Evolutionary conservation across 2,888 invertebrate species (phyloP).

Genomic region (Masnerella sp.): DNA sequence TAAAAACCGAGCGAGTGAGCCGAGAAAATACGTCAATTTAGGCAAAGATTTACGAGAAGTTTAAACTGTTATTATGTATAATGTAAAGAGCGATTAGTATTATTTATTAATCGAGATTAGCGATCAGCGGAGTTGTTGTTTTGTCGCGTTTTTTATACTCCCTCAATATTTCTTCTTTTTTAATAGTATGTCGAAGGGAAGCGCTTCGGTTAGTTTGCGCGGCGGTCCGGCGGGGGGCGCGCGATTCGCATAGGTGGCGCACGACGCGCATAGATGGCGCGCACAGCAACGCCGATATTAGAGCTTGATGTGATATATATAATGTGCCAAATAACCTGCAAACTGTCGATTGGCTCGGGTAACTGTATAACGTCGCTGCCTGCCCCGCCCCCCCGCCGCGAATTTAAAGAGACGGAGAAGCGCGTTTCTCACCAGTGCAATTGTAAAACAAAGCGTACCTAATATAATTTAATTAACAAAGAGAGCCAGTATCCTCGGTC

Average conservation of each 20-base stretch:
- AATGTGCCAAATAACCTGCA: slow-evolving; percentile 75
- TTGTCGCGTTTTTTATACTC: slow-evolving; percentile 58
- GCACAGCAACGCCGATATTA: slow-evolving; percentile 26
- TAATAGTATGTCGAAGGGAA: slow-evolving; percentile 34
- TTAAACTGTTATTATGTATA: slow-evolving; percentile 63
- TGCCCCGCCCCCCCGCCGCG: slow-evolving; percentile 42
- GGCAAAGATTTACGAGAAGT: slow-evolving; percentile 39
- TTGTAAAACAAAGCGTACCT: slow-evolving; percentile 75
- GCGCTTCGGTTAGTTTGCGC: slow-evolving; percentile 17
- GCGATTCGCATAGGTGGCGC: slow-evolving; percentile 11
- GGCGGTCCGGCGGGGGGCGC: slow-evolving; percentile 10
- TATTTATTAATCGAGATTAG: slow-evolving; percentile 70
- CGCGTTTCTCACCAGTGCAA: slow-evolving; percentile 76
- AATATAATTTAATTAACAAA: slow-evolving; percentile 76
- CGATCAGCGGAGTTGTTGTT: slow-evolving; percentile 67
- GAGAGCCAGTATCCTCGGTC: slow-evolving; percentile 76
- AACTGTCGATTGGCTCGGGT: slow-evolving; percentile 66
- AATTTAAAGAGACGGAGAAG: slow-evolving; percentile 15
- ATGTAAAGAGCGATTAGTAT: slow-evolving; percentile 67
- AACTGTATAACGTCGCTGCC: slow-evolving; percentile 59
- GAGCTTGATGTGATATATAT: slow-evolving; percentile 72
- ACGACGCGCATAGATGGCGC: background rate
- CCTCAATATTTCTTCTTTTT: slow-evolving; percentile 22
- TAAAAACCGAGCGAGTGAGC: slow-evolving; percentile 22
- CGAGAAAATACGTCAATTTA: slow-evolving; percentile 64